Conservation (phyloP, 2,113 vertebrate genomes). For the Nematolebias whitei region DNA sequence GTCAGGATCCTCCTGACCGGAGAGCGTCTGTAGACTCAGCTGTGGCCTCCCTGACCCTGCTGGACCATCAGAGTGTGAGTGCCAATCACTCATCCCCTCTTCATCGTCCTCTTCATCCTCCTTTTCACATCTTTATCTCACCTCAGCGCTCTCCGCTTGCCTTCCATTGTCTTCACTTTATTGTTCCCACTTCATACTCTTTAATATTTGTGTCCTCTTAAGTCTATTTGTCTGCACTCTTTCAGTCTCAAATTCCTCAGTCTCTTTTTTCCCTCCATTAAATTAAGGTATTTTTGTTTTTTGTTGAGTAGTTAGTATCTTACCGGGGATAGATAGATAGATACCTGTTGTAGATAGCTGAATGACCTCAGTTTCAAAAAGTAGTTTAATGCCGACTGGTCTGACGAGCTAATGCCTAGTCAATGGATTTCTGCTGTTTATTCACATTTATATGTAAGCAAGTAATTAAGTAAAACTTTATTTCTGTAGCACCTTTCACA, state of each 20-base stretch:
- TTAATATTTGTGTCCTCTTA: slow-evolving; percentile 19
- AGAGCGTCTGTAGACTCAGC: slow-evolving; percentile 78
- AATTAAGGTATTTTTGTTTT: too few relatives aligned
- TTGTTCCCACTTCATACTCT: slow-evolving; percentile 13
- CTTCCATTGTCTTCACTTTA: slow-evolving; percentile 31
- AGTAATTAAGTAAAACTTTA: too few relatives aligned
- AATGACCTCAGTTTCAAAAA: too few relatives aligned
- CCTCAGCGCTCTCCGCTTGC: slow-evolving; percentile 3
- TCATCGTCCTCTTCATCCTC: slow-evolving; percentile 35
- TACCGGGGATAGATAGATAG: too few relatives aligned
- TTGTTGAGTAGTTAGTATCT: too few relatives aligned
- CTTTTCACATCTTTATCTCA: slow-evolving; percentile 6
- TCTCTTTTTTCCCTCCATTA: too few relatives aligned
- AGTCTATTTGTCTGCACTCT: slow-evolving; percentile 31
- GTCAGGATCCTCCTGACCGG: slow-evolving; percentile 60
- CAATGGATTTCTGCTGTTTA: too few relatives aligned
- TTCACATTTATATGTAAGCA: too few relatives aligned
- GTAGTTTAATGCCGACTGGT: too few relatives aligned
- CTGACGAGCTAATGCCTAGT: too few relatives aligned
- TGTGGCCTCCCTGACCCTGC: slow-evolving; percentile 72
- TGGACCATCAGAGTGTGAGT: slow-evolving; percentile 36
- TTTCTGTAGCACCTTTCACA: too few relatives aligned
- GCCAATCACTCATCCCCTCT: slow-evolving; percentile 39
- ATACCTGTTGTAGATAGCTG: too few relatives aligned
- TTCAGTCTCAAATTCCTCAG: slow-evolving; percentile 19